A percentile compares a stretch with the other conserved stretches of the same genome.
phyloP scores from a whole-genome alignment of 2,113 vertebrate genomes.

The Apistogramma diplotaenia region DNA sequence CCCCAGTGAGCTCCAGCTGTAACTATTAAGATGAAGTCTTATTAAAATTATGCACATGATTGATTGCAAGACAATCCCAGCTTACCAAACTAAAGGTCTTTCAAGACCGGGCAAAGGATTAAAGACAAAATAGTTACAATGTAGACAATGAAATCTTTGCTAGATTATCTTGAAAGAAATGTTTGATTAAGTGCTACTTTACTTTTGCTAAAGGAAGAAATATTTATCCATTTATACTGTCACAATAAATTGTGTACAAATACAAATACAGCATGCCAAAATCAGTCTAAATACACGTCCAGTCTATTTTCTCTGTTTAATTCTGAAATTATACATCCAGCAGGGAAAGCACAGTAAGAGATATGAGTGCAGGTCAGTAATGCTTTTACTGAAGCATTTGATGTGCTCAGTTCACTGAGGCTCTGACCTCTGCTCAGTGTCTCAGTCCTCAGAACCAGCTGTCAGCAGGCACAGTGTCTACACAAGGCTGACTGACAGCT shows the following conservation, averaged over 20 bases:
- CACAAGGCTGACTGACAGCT: not conserved
- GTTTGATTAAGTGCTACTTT: not conserved
- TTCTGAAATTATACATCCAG: not conserved
- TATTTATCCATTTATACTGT: not conserved
- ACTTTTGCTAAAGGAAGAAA: not conserved
- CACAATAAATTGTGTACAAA: not conserved
- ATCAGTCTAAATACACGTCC: not conserved
- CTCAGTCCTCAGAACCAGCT: not conserved
- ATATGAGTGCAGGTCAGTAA: not conserved
- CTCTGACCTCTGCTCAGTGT: not conserved
- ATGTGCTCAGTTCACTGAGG: not conserved
- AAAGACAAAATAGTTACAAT: not conserved
- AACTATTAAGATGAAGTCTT: slow-evolving; percentile 55
- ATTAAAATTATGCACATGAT: slow-evolving; percentile 68
- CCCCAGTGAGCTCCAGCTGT: slow-evolving; percentile 34
- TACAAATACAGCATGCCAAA: not conserved
- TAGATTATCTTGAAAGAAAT: not conserved
- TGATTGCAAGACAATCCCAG: slow-evolving; percentile 39
- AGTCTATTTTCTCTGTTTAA: not conserved
- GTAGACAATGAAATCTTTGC: not conserved
- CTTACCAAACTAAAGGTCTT: slow-evolving; percentile 20
- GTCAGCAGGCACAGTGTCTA: not conserved
- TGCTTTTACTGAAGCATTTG: not conserved
- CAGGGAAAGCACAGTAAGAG: not conserved
- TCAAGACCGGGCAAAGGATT: not conserved